Percentiles rank a stretch among this genome's conserved stretches.
These are phyloP conservation scores for Ochropleura plecta DNA, from an alignment of 2,888 invertebrate genomes.

Conservation along the genomic window DNA sequence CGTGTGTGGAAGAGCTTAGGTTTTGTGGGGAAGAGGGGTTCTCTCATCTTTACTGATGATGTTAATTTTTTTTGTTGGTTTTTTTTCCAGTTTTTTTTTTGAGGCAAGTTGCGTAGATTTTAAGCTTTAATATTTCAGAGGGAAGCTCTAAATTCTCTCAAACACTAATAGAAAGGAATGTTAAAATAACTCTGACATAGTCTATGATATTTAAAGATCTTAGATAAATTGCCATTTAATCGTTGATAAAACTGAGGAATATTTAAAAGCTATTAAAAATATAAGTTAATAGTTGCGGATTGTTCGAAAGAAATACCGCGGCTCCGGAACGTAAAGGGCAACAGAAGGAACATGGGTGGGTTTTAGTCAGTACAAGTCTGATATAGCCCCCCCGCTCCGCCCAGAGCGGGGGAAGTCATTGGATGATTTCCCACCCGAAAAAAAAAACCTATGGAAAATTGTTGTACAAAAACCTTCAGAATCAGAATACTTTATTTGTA, in stretches of 20 bases:
- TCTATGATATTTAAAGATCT: neutral
- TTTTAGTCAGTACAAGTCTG: too few relatives aligned
- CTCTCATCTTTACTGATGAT: slow-evolving; percentile 47
- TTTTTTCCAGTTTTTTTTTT: neutral
- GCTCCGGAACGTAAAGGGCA: too few relatives aligned
- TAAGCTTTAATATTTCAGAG: neutral
- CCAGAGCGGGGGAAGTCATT: too few relatives aligned
- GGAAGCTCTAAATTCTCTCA: neutral
- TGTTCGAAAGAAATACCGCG: too few relatives aligned
- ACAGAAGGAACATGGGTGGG: too few relatives aligned
- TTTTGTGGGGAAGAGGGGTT: neutral
- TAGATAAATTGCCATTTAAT: neutral
- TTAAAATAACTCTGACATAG: neutral
- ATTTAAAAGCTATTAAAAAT: neutral
- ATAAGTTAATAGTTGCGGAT: too few relatives aligned
- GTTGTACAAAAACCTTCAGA: too few relatives aligned
- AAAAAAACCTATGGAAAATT: too few relatives aligned
- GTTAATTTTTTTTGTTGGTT: slow-evolving; percentile 36
- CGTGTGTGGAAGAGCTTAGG: slow-evolving; percentile 24
- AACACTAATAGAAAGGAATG: neutral
- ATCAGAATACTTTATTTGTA: too few relatives aligned
- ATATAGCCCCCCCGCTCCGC: too few relatives aligned
- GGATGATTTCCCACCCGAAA: too few relatives aligned
- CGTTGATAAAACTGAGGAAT: neutral
- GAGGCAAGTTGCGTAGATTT: neutral